Evolutionary conservation across 2,113 vertebrate genomes (phyloP).

Genomic region (Phalacrocorax brasilianus): DNA sequence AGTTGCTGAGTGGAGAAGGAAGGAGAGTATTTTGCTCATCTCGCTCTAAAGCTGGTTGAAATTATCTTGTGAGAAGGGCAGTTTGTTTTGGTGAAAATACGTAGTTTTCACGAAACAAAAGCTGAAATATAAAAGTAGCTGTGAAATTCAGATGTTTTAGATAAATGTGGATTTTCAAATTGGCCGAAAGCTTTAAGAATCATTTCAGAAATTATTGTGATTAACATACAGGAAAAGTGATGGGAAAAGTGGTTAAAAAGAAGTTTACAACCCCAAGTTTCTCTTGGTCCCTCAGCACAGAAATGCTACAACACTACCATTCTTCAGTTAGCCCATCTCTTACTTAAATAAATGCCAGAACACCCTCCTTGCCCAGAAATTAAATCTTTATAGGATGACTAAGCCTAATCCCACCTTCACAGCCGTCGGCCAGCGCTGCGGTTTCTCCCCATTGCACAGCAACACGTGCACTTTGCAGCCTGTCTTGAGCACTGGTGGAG

Average conservation of each 20-base stretch:
- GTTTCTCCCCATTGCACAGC: fast-evolving
- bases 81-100: neutral
- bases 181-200: neutral
- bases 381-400: neutral
- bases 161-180: neutral
- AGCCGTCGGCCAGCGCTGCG: fast-evolving
- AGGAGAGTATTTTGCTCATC: neutral
- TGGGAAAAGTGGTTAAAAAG: neutral
- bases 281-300: neutral
- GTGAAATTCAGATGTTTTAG: neutral
- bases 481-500: neutral
- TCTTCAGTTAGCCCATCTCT: neutral
- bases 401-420: neutral
- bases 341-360: neutral
- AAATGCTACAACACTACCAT: neutral
- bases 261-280: neutral
- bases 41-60: neutral
- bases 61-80: fast-evolving
- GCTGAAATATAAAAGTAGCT: neutral
- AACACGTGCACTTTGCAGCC: neutral
- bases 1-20: neutral
- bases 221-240: neutral
- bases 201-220: neutral
- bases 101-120: neutral
- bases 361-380: neutral